Percentiles rank a stretch among this genome's conserved stretches.
These are phyloP conservation scores for Schrankia costaestrigalis DNA, from an alignment of 2,888 invertebrate genomes.

Conservation along the genomic window DNA sequence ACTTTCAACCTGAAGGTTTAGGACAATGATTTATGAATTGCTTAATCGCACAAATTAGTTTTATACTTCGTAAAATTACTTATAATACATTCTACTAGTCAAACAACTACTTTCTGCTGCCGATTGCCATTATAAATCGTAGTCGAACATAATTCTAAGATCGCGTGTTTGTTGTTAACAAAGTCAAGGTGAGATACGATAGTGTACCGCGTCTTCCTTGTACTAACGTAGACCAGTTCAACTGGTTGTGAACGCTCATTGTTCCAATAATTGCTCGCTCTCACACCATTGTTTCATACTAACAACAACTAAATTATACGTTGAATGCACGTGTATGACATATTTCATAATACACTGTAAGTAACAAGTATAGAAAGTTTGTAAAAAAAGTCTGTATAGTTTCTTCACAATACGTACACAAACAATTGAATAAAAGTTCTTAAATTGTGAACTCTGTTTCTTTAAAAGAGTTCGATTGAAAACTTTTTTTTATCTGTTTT, in stretches of 20 bases:
- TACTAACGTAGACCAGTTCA: conserved; percentile 18
- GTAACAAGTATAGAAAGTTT: conserved; percentile 2
- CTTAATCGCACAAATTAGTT: too few species aligned
- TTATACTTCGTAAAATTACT: too few species aligned
- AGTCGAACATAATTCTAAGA: conserved; percentile 9
- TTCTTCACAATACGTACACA: background rate
- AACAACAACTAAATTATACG: conserved; percentile 17
- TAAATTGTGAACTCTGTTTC: too few species aligned
- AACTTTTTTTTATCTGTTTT: too few species aligned
- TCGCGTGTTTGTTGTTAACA: conserved; percentile 14
- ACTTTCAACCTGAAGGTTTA: too few species aligned
- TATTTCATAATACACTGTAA: conserved; percentile 4
- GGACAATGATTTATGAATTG: too few species aligned
- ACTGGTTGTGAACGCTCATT: conserved; percentile 24
- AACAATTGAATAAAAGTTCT: background rate
- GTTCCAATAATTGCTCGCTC: conserved; percentile 27
- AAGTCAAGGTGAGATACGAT: conserved; percentile 27
- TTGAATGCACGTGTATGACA: conserved; percentile 8
- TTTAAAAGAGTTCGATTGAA: too few species aligned
- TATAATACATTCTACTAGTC: conserved; percentile 1
- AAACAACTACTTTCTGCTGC: conserved; percentile 6
- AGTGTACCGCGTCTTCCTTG: conserved; percentile 10
- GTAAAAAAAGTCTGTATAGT: background rate
- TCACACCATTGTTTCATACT: conserved; percentile 17
- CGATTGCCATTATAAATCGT: conserved; percentile 2